phyloP scores from a whole-genome alignment of 2,888 invertebrate genomes.

The Callimorpha dominula region DNA sequence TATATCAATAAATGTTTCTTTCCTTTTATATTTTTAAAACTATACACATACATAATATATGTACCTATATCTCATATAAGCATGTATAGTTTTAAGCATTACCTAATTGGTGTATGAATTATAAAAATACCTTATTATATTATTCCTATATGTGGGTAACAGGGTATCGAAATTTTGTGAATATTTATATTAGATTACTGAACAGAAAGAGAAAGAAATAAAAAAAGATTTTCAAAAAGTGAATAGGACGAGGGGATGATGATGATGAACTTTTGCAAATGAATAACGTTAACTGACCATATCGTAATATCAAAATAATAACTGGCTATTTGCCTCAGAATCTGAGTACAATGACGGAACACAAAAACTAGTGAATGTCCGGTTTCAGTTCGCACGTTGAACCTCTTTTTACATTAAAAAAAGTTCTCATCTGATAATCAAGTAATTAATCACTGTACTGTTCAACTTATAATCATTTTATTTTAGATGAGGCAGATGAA shows the following conservation, averaged over 20 bases:
- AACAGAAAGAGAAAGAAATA: no score
- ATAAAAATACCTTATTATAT: no score
- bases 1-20: no score
- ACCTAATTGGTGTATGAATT: no score
- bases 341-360: slow-evolving; percentile 28
- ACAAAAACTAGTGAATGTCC: slow-evolving; percentile 39
- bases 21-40: no score
- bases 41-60: no score
- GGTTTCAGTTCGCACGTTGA: slow-evolving; percentile 42
- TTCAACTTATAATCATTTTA: slow-evolving; percentile 18
- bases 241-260: not conserved
- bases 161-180: no score
- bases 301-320: slow-evolving; percentile 17
- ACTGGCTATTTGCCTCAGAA: slow-evolving; percentile 11
- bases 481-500: slow-evolving; percentile 13
- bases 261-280: no score
- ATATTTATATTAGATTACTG: no score
- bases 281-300: not conserved
- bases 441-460: slow-evolving; percentile 27
- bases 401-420: slow-evolving; percentile 33
- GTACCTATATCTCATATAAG: no score
- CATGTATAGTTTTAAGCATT: no score
- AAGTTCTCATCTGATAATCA: slow-evolving; percentile 28
- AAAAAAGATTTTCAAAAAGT: not conserved
- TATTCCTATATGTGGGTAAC: no score